phyloP scores from a whole-genome alignment of 2,113 vertebrate species.

The Zonotrichia leucophrys region DNA sequence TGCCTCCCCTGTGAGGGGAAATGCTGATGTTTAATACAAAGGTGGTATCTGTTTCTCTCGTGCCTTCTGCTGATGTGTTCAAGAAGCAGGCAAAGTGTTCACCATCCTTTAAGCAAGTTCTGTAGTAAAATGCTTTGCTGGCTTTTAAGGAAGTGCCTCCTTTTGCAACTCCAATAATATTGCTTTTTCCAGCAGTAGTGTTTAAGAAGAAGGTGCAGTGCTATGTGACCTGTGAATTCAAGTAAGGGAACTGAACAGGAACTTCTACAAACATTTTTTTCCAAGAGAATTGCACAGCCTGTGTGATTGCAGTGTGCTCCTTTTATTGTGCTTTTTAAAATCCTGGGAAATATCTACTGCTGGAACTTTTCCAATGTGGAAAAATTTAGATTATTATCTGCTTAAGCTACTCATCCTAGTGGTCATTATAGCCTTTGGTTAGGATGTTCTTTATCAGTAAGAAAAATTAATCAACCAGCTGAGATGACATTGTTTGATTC shows the following conservation, averaged over 20 bases:
- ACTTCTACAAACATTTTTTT: slow-evolving; percentile 56
- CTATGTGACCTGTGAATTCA: slow-evolving; percentile 64
- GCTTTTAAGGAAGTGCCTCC: not conserved
- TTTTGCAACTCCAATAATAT: not conserved
- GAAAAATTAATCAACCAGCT: not conserved
- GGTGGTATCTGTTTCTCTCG: accelerated
- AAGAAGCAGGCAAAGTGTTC: not conserved
- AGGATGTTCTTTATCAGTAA: not conserved
- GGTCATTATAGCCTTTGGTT: not conserved
- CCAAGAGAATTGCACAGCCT: not conserved
- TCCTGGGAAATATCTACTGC: not conserved
- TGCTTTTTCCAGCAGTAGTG: not conserved
- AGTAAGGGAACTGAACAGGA: slow-evolving; percentile 46
- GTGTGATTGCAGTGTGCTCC: not conserved
- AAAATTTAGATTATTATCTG: not conserved
- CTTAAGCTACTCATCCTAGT: not conserved
- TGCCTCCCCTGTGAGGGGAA: not conserved
- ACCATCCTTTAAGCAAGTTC: slow-evolving; percentile 1
- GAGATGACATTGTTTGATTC: not conserved
- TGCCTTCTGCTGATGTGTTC: not conserved
- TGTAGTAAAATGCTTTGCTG: not conserved
- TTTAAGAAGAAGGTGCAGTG: slow-evolving; percentile 42
- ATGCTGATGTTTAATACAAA: not conserved
- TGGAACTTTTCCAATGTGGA: not conserved
- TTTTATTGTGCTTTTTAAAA: not conserved